Evolutionary conservation across 2,113 vertebrate genomes (phyloP), one percentile per base, ranked within the genome.

Genomic region (Tupaia tana): DNA sequence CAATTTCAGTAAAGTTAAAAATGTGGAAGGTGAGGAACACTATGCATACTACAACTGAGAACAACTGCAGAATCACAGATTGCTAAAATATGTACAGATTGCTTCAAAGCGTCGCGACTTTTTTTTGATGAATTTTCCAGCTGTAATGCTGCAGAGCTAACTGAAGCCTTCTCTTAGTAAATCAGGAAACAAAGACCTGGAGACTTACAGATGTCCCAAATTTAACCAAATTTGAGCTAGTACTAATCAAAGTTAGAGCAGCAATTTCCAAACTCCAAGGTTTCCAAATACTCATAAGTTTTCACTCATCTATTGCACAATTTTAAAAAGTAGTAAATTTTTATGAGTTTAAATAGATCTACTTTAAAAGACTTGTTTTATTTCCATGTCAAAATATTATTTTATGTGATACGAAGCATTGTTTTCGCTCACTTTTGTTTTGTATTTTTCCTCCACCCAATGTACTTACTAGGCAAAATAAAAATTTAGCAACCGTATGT

Each of bases 311-410:
- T 58, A 29, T 54, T 1, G 22, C 64, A 88, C 91, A 84, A 29
- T 22, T 34, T 16, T 20, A 7, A 79, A 25, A 6, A 24, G 6
- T 7, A 69, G 70, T 67, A 20, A 83, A 43, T 29, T 43, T 92
- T 77, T 14, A 69, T 84, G 24, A 82, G 31, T 73, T 80, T 34
- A 92, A 52, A 87, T 27, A 64, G 69, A 52, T 9, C 22, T 7
- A 71, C 11, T 86, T 27, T 81, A 83, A 92, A 79, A 29, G 12
- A 84, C 22, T 18, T 18, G 3, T 66, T 56, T 82, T 61, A 56
- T 81, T 90, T 91, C 81, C 29, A 67, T 86, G 22, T 67, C 61
- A 34, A 90, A 75, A 31, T 92, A 43, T 73, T 82, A 11, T 94
- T 86, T 96, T 61, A 74, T 80, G 7, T 75, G 16, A 70, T 61